Percentiles rank a stretch among this genome's conserved stretches.
Conservation (phyloP, 2,113 vertebrate genomes). For the Dascyllus trimaculatus region DNA sequence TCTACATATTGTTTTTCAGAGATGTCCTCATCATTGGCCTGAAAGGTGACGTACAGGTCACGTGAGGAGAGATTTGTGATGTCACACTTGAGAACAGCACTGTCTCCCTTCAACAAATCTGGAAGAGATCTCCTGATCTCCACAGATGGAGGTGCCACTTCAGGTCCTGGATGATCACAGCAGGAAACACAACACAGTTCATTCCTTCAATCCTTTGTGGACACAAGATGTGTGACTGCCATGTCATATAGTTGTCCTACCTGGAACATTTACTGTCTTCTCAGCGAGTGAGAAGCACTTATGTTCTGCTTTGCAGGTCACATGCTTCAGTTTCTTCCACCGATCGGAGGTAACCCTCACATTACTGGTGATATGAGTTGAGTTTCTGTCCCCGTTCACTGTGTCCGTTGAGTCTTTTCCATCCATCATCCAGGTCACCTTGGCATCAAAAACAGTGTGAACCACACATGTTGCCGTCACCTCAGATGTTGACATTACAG, state of each 20-base stretch:
- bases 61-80: constrained; percentile 54
- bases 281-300: constrained; percentile 54
- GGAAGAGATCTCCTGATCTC: constrained; percentile 70
- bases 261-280: not conserved
- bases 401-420: fast-evolving
- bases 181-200: not conserved
- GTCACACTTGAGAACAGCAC: constrained; percentile 68
- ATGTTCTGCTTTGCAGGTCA: constrained; percentile 75
- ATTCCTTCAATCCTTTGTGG: not conserved
- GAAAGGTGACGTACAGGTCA: constrained; percentile 65
- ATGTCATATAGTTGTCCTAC: constrained; percentile 27
- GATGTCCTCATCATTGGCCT: not conserved
- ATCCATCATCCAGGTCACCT: constrained; percentile 68
- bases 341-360: not conserved
- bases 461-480: constrained; percentile 68
- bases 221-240: not conserved
- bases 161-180: constrained; percentile 37
- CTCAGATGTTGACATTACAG: not conserved
- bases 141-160: constrained; percentile 49
- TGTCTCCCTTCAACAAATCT: constrained; percentile 35
- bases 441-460: constrained; percentile 14
- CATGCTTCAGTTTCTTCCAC: constrained; percentile 37
- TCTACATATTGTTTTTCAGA: constrained; percentile 30
- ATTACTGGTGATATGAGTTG: constrained; percentile 17
- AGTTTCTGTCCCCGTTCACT: fast-evolving